A percentile compares a stretch with the other conserved stretches of the same genome.
Conservation (phyloP, 2,113 vertebrate species). For the Mastomys natalensis region DNA sequence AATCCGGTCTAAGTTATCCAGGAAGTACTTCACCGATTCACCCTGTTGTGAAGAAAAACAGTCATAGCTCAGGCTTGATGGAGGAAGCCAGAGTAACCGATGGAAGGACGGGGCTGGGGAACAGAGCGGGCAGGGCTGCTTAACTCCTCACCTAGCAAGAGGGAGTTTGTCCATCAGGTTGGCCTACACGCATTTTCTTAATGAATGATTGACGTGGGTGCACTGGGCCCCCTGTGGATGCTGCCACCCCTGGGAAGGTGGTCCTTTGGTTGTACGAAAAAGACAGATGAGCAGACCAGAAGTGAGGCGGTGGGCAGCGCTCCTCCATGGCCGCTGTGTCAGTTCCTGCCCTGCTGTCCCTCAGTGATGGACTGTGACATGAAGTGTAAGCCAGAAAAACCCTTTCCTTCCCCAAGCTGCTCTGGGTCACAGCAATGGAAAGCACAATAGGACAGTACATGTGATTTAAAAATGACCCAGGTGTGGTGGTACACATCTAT, state of each 20-base stretch:
- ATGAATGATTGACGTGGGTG: not conserved
- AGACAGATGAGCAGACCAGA: not conserved
- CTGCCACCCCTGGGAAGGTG: not conserved
- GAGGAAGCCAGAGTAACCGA: conserved; percentile 36
- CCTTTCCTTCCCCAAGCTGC: not conserved
- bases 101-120: no score
- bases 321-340: not conserved
- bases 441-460: not conserved
- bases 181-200: not conserved
- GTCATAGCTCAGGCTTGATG: conserved; percentile 32
- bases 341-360: not conserved
- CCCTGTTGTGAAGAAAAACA: conserved; percentile 88
- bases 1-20: conserved; percentile 98
- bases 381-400: not conserved
- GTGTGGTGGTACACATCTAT: no score
- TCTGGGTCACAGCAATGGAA: not conserved
- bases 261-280: not conserved
- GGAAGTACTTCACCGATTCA: conserved; percentile 98
- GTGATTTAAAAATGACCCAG: not conserved
- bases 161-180: not conserved
- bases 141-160: not conserved
- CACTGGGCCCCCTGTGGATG: not conserved
- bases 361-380: not conserved
- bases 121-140: no score
- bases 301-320: not conserved